A percentile compares a stretch with the other conserved stretches of the same genome.
Evolutionary conservation across 2,797 vertebrate genomes (phyloP).

Genomic region (Alfaro cultratus): DNA sequence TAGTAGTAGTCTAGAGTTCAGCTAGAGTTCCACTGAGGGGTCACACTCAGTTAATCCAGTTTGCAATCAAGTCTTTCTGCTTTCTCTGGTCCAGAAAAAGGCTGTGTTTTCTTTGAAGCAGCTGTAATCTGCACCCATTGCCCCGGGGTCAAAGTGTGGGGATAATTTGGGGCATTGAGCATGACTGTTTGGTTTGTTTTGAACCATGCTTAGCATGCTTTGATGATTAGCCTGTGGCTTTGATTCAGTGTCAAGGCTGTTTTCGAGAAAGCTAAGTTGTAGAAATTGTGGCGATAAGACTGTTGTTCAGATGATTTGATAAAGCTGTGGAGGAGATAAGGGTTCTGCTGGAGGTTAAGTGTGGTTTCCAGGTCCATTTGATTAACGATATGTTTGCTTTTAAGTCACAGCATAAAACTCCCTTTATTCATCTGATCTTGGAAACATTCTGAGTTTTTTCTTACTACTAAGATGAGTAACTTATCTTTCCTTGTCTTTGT

Average conservation of each 20-base stretch:
- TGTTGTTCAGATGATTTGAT: slow-evolving; percentile 62
- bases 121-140: slow-evolving; percentile 41
- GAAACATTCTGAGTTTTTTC: slow-evolving; percentile 38
- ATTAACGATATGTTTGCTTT: slow-evolving; percentile 32
- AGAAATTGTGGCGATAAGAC: slow-evolving; percentile 57
- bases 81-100: slow-evolving; percentile 46
- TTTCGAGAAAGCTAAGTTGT: slow-evolving; percentile 50
- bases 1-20: slow-evolving; percentile 30
- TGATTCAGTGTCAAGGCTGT: slow-evolving; percentile 77
- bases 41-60: slow-evolving; percentile 58
- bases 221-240: slow-evolving; percentile 81
- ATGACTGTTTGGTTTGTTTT: slow-evolving; percentile 79
- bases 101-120: slow-evolving; percentile 59
- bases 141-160: slow-evolving; percentile 64
- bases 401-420: slow-evolving; percentile 18
- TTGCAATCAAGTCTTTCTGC: slow-evolving; percentile 66
- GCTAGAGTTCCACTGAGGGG: slow-evolving; percentile 49
- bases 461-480: slow-evolving; percentile 43
- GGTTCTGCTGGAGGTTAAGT: slow-evolving; percentile 19
- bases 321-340: slow-evolving; percentile 37
- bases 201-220: slow-evolving; percentile 78
- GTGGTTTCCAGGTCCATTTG: slow-evolving; percentile 36
- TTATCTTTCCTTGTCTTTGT: slow-evolving; percentile 48
- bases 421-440: slow-evolving; percentile 40
- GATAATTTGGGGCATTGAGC: slow-evolving; percentile 78